Percentiles rank a stretch among this genome's conserved stretches.
Evolutionary conservation across 1,140 invertebrate genomes (phyloP).

Genomic region (Diuraphis noxia): DNA sequence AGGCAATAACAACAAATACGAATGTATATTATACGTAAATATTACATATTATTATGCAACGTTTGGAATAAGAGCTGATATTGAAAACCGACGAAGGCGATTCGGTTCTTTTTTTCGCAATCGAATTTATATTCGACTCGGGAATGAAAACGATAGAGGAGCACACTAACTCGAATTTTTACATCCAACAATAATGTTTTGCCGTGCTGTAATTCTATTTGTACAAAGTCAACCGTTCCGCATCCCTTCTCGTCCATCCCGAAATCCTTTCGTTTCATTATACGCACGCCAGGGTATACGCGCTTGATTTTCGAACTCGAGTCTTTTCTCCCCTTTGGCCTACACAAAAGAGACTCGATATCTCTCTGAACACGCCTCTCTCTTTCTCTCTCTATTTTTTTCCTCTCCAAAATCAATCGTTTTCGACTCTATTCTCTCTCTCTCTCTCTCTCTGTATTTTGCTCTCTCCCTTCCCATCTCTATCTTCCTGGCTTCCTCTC

Average conservation of each 20-base stretch:
- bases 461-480: not conserved
- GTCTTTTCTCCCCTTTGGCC: not conserved
- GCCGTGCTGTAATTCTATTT: slow-evolving; percentile 34
- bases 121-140: slow-evolving; percentile 37
- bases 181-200: not conserved
- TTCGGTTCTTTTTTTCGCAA: not conserved
- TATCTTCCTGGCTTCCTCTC: not conserved
- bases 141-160: not conserved
- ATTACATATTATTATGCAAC: not conserved
- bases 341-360: not conserved
- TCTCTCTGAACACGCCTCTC: not conserved
- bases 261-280: slow-evolving; percentile 38
- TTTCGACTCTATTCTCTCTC: not conserved
- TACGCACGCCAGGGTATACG: not conserved
- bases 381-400: not conserved
- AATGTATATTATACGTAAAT: not conserved
- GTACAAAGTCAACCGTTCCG: slow-evolving; percentile 30
- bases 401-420: not conserved
- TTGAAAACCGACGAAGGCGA: not conserved
- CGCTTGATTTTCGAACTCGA: slow-evolving; percentile 25
- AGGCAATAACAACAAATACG: not conserved
- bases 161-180: not conserved
- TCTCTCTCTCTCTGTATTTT: not conserved
- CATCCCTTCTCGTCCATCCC: no score
- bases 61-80: not conserved